Base-by-base conservation (phyloP, 2,888 invertebrate species). In the Physocephala rufipes region DNA sequence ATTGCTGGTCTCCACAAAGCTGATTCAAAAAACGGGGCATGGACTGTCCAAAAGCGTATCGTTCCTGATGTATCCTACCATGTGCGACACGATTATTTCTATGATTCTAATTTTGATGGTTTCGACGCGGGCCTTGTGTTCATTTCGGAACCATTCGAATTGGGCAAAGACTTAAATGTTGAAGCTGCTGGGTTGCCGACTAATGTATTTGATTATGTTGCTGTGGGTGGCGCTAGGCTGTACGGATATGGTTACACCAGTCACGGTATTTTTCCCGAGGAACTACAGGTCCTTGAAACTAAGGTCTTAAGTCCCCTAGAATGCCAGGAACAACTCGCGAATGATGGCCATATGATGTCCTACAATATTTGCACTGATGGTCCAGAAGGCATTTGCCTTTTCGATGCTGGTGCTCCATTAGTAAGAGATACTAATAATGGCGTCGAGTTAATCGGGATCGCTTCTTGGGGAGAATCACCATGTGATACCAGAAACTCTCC, bases 121-220 rank as follows among this genome's bases (percentile, higher is more conserved):
- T 84, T 89, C 74, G 90, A 90, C 78, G 87, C 90, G 63, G 90
- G 88, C 26, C 76, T 90, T 16, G 78, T 90, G 66, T 77, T 77
- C 53, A 59, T 84, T 47, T 71, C 72, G 0, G 51, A 74, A 13
- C 74, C 81, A 15, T 82, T 86, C 59, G 69, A 82, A 51, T 79
- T 85, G 26, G 1, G 7, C 28, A 26, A 3, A 24, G 16, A 21
- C 1, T 15, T 13, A 26, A 26, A 24, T 3, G 58, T 58, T 3
- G 24, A 2, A 21, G 28, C 5, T 24, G 26, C 28, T 24, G 21
- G 26, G 26, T 4, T 58, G 28, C 58, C 58, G 26, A 15, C 12
- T 16, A 28, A 28, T 15, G 36, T 9, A 9, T 36, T 7, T 36
- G 15, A 28, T 3, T 5, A 58, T 1, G 28, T 26, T 28, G 24